phyloP scores from a whole-genome alignment of 2,888 invertebrate genomes.

The Hofmannophila pseudospretella region DNA sequence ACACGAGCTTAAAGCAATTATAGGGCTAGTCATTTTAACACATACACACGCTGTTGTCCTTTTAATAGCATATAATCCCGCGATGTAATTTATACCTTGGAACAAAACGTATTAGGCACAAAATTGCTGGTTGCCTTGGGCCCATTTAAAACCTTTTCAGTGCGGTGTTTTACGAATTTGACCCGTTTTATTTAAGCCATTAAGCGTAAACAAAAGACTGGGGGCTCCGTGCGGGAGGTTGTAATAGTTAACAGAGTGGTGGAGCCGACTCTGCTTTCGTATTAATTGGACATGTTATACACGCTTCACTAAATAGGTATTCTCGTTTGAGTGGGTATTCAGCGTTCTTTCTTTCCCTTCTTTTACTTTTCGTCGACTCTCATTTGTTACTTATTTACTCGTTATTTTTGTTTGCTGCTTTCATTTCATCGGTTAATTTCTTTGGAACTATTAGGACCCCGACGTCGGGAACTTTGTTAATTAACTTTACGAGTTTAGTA shows the following conservation, averaged over 20 bases:
- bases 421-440: background rate
- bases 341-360: constrained; percentile 35
- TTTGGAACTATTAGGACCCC: background rate
- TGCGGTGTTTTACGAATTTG: constrained; percentile 65
- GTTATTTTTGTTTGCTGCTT: constrained; percentile 16
- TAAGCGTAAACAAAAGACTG: constrained; percentile 74
- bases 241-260: constrained; percentile 67
- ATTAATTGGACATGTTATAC: constrained; percentile 71
- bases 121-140: constrained; percentile 35
- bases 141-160: constrained; percentile 57
- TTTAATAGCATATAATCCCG: constrained; percentile 41
- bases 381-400: constrained; percentile 20
- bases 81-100: constrained; percentile 51
- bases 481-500: background rate
- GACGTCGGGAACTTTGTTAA: background rate
- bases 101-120: constrained; percentile 38
- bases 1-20: constrained; percentile 54
- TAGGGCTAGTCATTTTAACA: constrained; percentile 49
- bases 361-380: constrained; percentile 26
- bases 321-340: constrained; percentile 39
- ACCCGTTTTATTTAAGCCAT: constrained; percentile 75
- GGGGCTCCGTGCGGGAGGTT: constrained; percentile 55
- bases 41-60: constrained; percentile 42
- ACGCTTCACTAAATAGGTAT: constrained; percentile 65
- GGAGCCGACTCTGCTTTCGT: constrained; percentile 52